Evolutionary conservation across 1,140 invertebrate genomes (phyloP).

Genomic region (Pseudomyrmex dendroicus): DNA sequence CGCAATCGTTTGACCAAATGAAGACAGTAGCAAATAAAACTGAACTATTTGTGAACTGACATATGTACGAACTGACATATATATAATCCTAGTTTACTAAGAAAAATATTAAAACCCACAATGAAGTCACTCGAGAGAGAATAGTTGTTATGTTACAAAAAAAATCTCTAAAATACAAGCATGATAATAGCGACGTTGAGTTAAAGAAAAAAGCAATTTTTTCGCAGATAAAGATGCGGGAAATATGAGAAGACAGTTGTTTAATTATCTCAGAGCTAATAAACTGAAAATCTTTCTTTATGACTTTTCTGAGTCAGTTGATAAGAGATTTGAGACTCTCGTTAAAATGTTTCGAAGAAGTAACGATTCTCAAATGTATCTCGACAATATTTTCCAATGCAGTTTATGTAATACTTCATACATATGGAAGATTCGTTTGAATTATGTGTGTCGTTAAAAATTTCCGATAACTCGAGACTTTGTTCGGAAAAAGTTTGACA

Average conservation of each 20-base stretch:
- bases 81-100: background rate
- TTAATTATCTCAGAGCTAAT: background rate
- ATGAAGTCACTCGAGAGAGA: background rate
- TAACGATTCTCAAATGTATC: background rate
- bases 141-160: background rate
- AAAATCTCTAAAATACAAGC: background rate
- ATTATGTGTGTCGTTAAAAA: background rate
- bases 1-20: background rate
- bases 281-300: background rate
- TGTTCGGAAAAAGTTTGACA: background rate
- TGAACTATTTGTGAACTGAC: background rate
- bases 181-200: slow-evolving; percentile 60
- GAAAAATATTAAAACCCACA: background rate
- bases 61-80: background rate
- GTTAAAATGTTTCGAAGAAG: background rate
- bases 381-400: background rate
- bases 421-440: too few relatives aligned
- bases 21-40: background rate
- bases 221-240: slow-evolving; percentile 57
- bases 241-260: slow-evolving; percentile 8
- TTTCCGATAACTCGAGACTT: background rate
- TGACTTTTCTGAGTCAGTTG: background rate
- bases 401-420: too few relatives aligned
- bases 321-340: background rate
- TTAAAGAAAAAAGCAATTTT: slow-evolving; percentile 22